A percentile compares a stretch with the other conserved stretches of the same genome.
Evolutionary conservation across 2,113 vertebrate species (phyloP).

Genomic region (Takifugu flavidus): DNA sequence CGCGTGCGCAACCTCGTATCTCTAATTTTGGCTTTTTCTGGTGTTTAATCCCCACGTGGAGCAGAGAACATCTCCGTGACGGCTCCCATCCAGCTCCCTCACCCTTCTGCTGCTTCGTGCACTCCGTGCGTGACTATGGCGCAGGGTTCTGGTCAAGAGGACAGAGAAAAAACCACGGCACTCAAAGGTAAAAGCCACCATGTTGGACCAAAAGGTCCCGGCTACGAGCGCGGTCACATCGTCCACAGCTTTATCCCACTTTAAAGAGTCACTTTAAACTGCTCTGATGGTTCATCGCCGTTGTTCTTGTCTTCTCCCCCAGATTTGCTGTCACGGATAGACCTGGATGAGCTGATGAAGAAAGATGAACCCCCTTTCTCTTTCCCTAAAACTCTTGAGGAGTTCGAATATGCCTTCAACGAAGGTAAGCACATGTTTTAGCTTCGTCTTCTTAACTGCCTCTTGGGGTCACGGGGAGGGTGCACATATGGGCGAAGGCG

Average conservation of each 20-base stretch:
- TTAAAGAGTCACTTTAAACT: neutral
- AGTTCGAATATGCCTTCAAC: conserved; percentile 96
- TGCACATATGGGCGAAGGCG: no score
- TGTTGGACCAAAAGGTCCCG: neutral
- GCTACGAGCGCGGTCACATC: no score
- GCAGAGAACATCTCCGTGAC: conserved; percentile 39
- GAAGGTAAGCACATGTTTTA: conserved; percentile 81
- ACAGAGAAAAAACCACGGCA: conserved; percentile 93
- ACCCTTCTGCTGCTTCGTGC: conserved; percentile 61
- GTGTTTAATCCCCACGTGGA: neutral
- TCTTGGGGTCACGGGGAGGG: no score
- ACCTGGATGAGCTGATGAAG: conserved; percentile 98
- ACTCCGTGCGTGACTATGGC: conserved; percentile 85
- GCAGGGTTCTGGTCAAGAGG: conserved; percentile 86
- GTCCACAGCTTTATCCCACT: no score
- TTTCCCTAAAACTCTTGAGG: conserved; percentile 94
- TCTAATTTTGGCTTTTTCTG: neutral
- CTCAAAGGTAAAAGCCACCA: conserved; percentile 83
- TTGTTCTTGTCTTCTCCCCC: conserved; percentile 16
- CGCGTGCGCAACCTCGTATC: no score
- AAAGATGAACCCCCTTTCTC: conserved; percentile 95
- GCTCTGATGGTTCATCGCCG: neutral
- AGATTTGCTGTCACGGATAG: conserved; percentile 96
- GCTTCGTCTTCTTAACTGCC: neutral
- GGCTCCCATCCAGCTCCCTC: conserved; percentile 76